Conservation (phyloP, 2,888 invertebrate species). For the Parnassius orleans region DNA sequence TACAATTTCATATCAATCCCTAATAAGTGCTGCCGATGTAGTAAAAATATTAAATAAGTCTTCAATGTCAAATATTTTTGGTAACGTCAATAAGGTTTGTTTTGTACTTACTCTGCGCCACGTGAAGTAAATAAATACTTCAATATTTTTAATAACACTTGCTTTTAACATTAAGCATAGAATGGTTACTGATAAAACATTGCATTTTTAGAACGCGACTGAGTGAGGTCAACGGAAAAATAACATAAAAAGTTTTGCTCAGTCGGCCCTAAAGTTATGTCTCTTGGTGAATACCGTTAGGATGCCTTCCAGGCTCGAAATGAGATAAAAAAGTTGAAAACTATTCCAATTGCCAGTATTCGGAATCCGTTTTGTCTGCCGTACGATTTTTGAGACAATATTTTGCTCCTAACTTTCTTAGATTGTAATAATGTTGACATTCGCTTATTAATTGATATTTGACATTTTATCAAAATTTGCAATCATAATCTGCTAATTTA, state of each 20-base stretch:
- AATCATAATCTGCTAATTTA: too few relatives aligned
- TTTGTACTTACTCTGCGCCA: conserved; percentile 2
- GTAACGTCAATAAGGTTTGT: background rate
- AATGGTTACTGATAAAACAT: conserved; percentile 38
- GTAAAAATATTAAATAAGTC: conserved; percentile 24
- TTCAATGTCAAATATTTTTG: conserved; percentile 24
- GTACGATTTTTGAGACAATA: conserved; percentile 48
- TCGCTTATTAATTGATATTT: background rate
- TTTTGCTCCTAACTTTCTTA: conserved; percentile 30
- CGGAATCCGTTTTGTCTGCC: conserved; percentile 77
- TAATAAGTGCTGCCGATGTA: conserved; percentile 20
- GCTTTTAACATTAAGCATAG: conserved; percentile 13
- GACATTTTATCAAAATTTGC: background rate
- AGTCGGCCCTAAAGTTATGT: conserved; percentile 73
- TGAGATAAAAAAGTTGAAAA: conserved; percentile 64
- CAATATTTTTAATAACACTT: background rate
- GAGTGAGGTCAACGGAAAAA: conserved; percentile 68
- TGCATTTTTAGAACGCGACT: conserved; percentile 57
- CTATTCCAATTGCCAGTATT: conserved; percentile 80
- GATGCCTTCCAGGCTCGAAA: conserved; percentile 70
- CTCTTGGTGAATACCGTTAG: conserved; percentile 74
- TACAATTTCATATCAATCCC: conserved; percentile 33
- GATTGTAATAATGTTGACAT: conserved; percentile 2
- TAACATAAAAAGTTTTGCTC: conserved; percentile 63
- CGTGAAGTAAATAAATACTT: background rate